Evolutionary conservation across 2,113 vertebrate species (phyloP), one percentile per base, ranked within the genome.

Genomic region (Andinoacara biseriatus): DNA sequence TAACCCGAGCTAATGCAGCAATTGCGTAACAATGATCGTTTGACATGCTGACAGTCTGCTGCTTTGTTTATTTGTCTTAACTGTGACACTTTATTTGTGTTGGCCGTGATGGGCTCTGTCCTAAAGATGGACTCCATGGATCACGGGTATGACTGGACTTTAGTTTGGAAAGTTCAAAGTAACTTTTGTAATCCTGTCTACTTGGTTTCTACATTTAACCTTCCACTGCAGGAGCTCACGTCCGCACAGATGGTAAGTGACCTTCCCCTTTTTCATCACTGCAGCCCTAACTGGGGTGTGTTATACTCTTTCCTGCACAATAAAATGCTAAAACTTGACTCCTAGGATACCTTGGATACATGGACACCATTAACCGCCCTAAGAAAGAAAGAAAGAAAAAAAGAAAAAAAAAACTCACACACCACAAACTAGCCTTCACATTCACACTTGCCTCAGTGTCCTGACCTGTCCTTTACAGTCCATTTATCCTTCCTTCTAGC

Each of bases 401-500:
- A n/a, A 15, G 5, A 14, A 46, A 14, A 40, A 38, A 38, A 38
- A 14, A 29, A 20, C 22, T 5, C 7, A 24, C 22, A 75, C 40
- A 31, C 74, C n/a, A 80, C 31, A 74, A 58, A 17, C 18, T n/a
- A 24, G 11, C 38, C 57, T 5, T 54, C 57, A 84, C 85, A 84
- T 65, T 83, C 76, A 63, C 58, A 78, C 62, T 49, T 31, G 18
- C 10, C 61, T 78, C 10, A 43, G 49, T 78, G 61, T 59, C 52
- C 52, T 86, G 61, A 75, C 59, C 61, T 82, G 67, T 61, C 74
- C 63, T 76, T 38, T 72, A 46, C 20, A 76, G 59, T 31, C 67
- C 35, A 76, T 86, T 81, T 61, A 81, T 67, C 61, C 72, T 81
- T 33, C 74, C 40, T 75, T 20, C 61, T 22, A 78, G 35, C 60